Evolutionary conservation across 2,113 vertebrate genomes (phyloP).

Genomic region (Sturnira hondurensis): DNA sequence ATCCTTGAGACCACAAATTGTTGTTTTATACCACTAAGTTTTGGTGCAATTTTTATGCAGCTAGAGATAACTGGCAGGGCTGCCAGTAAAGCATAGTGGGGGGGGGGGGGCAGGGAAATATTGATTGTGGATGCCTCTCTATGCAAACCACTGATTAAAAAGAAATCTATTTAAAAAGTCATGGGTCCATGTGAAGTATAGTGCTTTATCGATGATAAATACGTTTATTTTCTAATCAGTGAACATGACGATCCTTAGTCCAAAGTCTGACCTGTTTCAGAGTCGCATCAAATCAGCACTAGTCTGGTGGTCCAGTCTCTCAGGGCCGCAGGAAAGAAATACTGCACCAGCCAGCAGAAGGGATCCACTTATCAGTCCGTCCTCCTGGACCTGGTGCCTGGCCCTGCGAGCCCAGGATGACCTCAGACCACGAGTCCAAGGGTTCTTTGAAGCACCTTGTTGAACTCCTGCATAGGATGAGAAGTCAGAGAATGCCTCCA

Average conservation of each 20-base stretch:
- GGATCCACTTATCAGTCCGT: neutral
- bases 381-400: neutral
- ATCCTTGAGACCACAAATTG: neutral
- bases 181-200: neutral
- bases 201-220: neutral
- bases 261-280: neutral
- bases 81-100: neutral
- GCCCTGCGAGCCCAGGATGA: neutral
- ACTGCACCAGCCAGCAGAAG: neutral
- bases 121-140: neutral
- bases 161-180: neutral
- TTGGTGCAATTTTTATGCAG: neutral
- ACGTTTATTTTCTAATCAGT: neutral
- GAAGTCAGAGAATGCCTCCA: neutral
- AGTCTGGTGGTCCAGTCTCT: neutral
- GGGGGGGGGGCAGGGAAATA: neutral
- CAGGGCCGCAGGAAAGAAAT: neutral
- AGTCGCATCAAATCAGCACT: neutral
- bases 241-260: neutral
- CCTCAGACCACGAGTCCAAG: too few relatives aligned
- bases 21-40: neutral
- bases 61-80: neutral
- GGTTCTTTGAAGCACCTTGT: neutral
- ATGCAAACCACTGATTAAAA: neutral
- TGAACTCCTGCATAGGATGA: neutral